Conservation (phyloP, 1,140 invertebrate genomes). For the Yoshiicerus persimilis region DNA sequence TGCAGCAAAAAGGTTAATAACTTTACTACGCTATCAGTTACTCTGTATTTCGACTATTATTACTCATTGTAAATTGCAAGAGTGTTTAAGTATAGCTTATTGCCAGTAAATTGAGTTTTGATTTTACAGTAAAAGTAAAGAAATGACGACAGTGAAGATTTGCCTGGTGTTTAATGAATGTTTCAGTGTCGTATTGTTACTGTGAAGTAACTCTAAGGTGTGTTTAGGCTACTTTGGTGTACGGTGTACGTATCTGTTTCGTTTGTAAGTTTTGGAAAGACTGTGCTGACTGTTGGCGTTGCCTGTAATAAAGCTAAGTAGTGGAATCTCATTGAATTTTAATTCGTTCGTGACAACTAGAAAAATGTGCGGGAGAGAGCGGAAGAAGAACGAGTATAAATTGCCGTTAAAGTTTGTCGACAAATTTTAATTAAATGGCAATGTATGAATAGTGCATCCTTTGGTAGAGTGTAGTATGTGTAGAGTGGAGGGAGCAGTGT, state of each 20-base stretch:
- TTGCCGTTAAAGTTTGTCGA: slow-evolving; percentile 29
- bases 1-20: no score
- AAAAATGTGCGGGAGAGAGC: slow-evolving; percentile 5
- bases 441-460: background rate
- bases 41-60: no score
- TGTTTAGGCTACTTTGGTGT: no score
- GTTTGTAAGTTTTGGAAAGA: background rate
- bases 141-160: no score
- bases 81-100: no score
- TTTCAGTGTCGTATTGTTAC: no score
- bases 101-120: no score
- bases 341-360: slow-evolving; percentile 26
- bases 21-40: no score
- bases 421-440: slow-evolving; percentile 31
- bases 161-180: no score
- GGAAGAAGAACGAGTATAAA: slow-evolving; percentile 7
- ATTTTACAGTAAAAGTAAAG: no score
- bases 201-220: no score
- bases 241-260: background rate
- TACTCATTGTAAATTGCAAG: no score
- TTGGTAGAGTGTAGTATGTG: background rate
- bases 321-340: slow-evolving; percentile 28
- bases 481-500: background rate
- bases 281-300: background rate
- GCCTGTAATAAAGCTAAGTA: slow-evolving; percentile 23